These are phyloP conservation scores for Salminus brasiliensis DNA, from an alignment of 2,113 vertebrate species.

Conservation along the genomic window DNA sequence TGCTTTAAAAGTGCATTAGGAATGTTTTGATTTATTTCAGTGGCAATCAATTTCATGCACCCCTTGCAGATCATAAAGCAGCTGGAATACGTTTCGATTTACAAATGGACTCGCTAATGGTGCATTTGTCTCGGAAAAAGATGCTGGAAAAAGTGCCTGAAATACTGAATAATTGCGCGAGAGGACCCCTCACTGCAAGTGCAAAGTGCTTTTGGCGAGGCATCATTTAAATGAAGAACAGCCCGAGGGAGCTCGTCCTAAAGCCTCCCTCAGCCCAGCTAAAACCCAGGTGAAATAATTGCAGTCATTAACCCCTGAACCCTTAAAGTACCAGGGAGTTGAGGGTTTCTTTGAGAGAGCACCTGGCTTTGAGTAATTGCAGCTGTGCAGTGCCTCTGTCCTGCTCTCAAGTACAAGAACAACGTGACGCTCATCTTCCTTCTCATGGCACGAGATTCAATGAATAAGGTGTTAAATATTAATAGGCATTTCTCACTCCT, in stretches of 20 bases:
- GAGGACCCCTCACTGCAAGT: neutral
- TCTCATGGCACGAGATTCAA: too few species aligned
- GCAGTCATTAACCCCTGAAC: slow-evolving; percentile 29
- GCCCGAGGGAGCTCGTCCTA: neutral
- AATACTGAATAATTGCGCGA: slow-evolving; percentile 18
- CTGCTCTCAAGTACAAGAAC: neutral
- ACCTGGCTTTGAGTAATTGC: neutral
- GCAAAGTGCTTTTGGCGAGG: neutral
- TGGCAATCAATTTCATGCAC: neutral
- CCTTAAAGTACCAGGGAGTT: neutral
- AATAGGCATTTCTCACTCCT: too few species aligned
- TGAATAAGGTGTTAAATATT: too few species aligned
- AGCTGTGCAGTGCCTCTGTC: neutral
- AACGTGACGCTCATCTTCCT: neutral
- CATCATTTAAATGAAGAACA: slow-evolving; percentile 5
- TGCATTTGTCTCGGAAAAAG: neutral
- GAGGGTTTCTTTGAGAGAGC: slow-evolving; percentile 9
- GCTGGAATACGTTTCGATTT: neutral
- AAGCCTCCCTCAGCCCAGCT: neutral
- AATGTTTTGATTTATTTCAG: slow-evolving; percentile 14
- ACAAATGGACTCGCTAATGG: slow-evolving; percentile 25
- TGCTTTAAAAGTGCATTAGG: slow-evolving; percentile 9
- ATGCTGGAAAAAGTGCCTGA: neutral
- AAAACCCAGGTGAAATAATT: slow-evolving; percentile 20
- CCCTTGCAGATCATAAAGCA: slow-evolving; percentile 12